Evolutionary conservation across 2,888 invertebrate species (phyloP), one percentile per base, ranked within the genome.

Genomic region (Rhingia campestris): DNA sequence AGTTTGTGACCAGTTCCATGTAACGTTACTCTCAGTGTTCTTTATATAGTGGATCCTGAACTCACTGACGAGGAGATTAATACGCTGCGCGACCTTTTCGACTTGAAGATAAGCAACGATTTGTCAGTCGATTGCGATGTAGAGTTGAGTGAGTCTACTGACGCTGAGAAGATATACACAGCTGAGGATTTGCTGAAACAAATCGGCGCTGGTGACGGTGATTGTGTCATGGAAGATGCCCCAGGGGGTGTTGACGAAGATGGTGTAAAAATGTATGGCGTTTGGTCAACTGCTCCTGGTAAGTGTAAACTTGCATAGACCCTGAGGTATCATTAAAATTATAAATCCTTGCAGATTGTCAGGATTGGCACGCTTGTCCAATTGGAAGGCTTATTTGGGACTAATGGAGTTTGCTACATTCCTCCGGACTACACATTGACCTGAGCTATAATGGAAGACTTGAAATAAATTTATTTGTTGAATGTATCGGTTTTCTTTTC

Each of bases 301-400:
- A 54, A 33, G 66, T 58, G 39, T 12, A 9, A 7, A 4, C 3
- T n/a, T 9, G 6, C 6, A 4, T 37, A 4, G 10, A 22, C 32
- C 0, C 0, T 6, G 10, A 9, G 7, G 12, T 33, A 9, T 59
- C 61, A 74, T 30, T 32, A 30, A 51, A 53, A 56, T 39, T 61
- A 39, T 58, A 49, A 58, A 35, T 45, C 43, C 45, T 86, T 35
- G 6, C 64, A 87, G 87, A 88, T 86, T 54, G 85, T 85, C 86
- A 86, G 32, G 86, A 89, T 53, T 91, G 91, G 91, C 86, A 88
- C 9, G 81, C 82, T 32, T 90, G 89, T 81, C 90, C 91, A 0
- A 86, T 91, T 54, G 91, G 91, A 39, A 88, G 88, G 12, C 69
- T 91, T 22, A 90, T 91, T 12, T 89, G 88, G 88, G 87, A 89